Percentiles rank a stretch among this genome's conserved stretches.
Evolutionary conservation across 1,140 invertebrate species (phyloP).

Genomic region (Aphelinus atriplicis): DNA sequence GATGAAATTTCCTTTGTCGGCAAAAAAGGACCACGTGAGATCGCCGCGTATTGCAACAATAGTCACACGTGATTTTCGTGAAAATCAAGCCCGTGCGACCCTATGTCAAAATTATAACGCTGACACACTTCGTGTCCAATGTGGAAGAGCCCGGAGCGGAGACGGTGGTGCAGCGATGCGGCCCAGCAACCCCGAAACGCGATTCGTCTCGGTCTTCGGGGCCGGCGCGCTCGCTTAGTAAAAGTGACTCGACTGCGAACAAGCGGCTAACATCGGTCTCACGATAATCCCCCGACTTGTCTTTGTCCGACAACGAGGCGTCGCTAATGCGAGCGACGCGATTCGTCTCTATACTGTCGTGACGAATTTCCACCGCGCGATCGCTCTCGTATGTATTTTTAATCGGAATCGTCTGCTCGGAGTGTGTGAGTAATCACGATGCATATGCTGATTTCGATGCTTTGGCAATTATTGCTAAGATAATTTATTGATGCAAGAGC

Average conservation of each 20-base stretch:
- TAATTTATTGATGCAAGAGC: no score
- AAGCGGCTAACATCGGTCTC: conserved; percentile 59
- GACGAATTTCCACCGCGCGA: conserved; percentile 13
- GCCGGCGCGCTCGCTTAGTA: conserved; percentile 39
- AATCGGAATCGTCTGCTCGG: neutral
- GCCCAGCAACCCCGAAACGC: conserved; percentile 48
- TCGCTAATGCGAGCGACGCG: conserved; percentile 42
- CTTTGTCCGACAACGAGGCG: conserved; percentile 46
- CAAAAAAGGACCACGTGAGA: neutral
- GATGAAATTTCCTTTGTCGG: no score
- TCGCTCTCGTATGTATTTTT: conserved; percentile 9
- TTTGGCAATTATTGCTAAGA: no score
- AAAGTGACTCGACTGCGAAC: conserved; percentile 64
- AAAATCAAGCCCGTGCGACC: neutral
- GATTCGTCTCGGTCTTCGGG: conserved; percentile 58
- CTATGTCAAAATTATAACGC: neutral
- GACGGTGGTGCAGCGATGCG: conserved; percentile 7
- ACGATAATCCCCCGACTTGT: conserved; percentile 54
- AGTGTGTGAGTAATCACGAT: neutral
- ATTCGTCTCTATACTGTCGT: conserved; percentile 1
- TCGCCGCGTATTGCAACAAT: neutral
- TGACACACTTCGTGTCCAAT: neutral
- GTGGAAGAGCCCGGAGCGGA: neutral
- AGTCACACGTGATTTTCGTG: neutral
- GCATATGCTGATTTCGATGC: conserved; percentile 4